Percentiles rank a stretch among this genome's conserved stretches.
Evolutionary conservation across 2,888 invertebrate genomes (phyloP).

Genomic region (Slavum lentiscoides): DNA sequence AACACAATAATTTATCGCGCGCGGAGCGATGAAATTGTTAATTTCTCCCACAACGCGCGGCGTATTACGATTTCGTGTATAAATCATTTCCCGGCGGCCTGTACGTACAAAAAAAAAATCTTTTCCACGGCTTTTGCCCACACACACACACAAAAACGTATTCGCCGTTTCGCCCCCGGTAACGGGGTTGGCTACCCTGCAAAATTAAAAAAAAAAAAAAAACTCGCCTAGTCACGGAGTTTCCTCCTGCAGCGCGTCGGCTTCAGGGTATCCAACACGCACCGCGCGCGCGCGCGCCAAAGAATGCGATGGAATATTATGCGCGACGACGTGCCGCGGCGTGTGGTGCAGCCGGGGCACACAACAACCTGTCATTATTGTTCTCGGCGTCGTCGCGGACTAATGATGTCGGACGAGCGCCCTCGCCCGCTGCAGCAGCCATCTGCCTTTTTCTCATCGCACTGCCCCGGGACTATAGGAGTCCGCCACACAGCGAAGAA

Average conservation of each 20-base stretch:
- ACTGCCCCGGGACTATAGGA: neutral
- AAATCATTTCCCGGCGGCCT: neutral
- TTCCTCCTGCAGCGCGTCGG: neutral
- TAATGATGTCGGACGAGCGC: slow-evolving; percentile 50
- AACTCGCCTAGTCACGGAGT: slow-evolving; percentile 31
- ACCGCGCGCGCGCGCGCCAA: neutral
- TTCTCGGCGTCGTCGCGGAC: slow-evolving; percentile 39
- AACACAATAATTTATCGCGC: slow-evolving; percentile 38
- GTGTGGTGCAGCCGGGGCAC: slow-evolving; percentile 19
- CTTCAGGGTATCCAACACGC: neutral
- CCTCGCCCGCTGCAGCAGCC: slow-evolving; percentile 30
- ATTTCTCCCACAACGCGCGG: neutral
- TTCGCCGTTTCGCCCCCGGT: too few species aligned
- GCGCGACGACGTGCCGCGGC: slow-evolving; percentile 7
- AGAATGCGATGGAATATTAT: slow-evolving; percentile 14
- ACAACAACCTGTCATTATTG: slow-evolving; percentile 53
- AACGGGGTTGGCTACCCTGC: slow-evolving; percentile 40
- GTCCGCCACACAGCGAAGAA: too few species aligned
- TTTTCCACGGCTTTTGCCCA: neutral
- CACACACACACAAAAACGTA: neutral
- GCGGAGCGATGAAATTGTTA: slow-evolving; percentile 17
- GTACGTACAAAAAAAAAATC: neutral
- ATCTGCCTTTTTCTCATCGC: slow-evolving; percentile 52
- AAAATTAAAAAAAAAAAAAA: neutral
- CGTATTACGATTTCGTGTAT: neutral